Conservation (phyloP, 2,888 invertebrate species). For the Melanotus villosus region DNA sequence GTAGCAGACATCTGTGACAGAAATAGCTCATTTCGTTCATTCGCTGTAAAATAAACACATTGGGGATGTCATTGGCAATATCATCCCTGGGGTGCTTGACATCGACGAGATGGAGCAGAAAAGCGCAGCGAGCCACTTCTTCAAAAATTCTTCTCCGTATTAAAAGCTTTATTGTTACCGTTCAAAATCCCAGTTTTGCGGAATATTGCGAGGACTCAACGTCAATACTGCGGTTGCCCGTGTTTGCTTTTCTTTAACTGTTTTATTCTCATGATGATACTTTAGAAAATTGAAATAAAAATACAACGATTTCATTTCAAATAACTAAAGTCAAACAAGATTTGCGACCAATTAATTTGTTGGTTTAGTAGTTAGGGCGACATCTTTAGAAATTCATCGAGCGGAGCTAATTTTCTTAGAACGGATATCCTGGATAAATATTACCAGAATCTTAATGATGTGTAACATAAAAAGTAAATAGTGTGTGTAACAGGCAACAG, state of each 20-base stretch:
- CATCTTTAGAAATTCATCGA: neutral
- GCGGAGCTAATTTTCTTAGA: conserved; percentile 10
- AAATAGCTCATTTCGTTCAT: conserved; percentile 47
- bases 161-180: conserved; percentile 47
- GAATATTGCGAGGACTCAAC: conserved; percentile 32
- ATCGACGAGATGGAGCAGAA: conserved; percentile 40
- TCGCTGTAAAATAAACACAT: conserved; percentile 48
- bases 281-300: too few species aligned
- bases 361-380: neutral
- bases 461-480: too few species aligned
- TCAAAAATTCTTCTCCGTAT: conserved; percentile 44
- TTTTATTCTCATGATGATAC: conserved; percentile 14
- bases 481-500: too few species aligned
- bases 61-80: conserved; percentile 47
- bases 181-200: conserved; percentile 39
- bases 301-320: too few species aligned
- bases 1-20: conserved; percentile 44
- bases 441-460: neutral
- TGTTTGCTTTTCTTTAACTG: conserved; percentile 24
- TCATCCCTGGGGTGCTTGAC: conserved; percentile 45
- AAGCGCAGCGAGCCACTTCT: conserved; percentile 44
- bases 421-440: conserved; percentile 7
- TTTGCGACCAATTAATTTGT: conserved; percentile 14
- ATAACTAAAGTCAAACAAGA: too few species aligned
- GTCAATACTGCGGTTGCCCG: conserved; percentile 3